Percentiles rank a stretch among this genome's conserved stretches.
These are phyloP conservation scores for Nibea albiflora DNA, from an alignment of 2,113 vertebrate genomes.

Conservation along the genomic window DNA sequence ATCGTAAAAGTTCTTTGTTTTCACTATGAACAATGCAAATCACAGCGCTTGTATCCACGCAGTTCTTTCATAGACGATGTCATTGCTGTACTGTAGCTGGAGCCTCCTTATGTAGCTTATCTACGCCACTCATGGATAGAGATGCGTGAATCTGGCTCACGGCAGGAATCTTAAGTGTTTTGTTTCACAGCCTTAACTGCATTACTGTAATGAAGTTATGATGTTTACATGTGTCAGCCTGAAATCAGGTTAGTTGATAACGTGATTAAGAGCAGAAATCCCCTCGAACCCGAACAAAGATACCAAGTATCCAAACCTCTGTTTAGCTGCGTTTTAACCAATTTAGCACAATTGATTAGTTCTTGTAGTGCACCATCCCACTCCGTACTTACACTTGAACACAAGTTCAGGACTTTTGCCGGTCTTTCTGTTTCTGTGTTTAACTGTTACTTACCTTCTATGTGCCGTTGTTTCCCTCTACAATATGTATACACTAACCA, in stretches of 20 bases:
- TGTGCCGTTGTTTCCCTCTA: not conserved
- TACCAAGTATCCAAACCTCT: not conserved
- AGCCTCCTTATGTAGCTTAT: not conserved
- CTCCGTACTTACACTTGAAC: not conserved
- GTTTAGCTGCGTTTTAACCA: not conserved
- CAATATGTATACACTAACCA: not conserved
- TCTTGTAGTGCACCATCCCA: not conserved
- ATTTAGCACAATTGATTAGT: not conserved
- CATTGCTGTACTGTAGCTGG: not conserved
- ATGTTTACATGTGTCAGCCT: not conserved
- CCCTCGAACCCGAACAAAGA: not conserved
- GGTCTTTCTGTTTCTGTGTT: not conserved
- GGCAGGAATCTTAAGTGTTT: not conserved
- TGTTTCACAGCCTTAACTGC: not conserved
- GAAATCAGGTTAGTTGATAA: conserved; percentile 7
- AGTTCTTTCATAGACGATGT: not conserved
- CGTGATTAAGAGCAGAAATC: not conserved
- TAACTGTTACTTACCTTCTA: not conserved
- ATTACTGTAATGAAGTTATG: not conserved
- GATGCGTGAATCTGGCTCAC: not conserved
- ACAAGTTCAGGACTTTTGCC: not conserved
- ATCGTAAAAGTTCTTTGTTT: not conserved
- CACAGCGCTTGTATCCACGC: not conserved
- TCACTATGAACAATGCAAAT: not conserved
- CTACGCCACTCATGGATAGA: not conserved